Conservation (phyloP, 2,797 vertebrate genomes). For the Pyrocephalus nanus region DNA sequence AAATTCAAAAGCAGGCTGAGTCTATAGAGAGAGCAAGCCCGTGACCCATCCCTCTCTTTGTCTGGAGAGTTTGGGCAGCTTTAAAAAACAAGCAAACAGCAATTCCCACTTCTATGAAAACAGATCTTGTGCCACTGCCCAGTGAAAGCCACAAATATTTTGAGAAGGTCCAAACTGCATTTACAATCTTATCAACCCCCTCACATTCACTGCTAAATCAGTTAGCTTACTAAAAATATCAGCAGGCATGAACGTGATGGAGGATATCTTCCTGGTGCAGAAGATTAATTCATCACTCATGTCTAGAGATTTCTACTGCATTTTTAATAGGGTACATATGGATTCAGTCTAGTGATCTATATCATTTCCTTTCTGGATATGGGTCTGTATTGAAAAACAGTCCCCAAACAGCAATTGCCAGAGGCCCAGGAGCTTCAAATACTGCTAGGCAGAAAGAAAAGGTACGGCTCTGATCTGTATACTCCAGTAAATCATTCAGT, state of each 20-base stretch:
- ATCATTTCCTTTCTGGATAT: neutral
- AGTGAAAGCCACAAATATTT: neutral
- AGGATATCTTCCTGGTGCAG: neutral
- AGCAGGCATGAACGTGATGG: neutral
- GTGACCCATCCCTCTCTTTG: neutral
- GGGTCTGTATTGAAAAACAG: neutral
- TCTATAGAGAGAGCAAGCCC: neutral
- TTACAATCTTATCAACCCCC: neutral
- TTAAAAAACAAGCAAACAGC: neutral
- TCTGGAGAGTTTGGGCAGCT: neutral
- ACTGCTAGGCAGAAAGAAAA: neutral
- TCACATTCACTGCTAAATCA: neutral
- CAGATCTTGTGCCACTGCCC: neutral
- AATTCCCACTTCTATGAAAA: neutral
- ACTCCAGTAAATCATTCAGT: neutral
- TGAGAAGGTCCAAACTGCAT: neutral
- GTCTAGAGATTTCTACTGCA: neutral
- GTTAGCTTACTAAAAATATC: neutral
- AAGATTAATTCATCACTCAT: neutral
- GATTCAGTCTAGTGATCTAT: neutral
- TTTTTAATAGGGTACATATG: constrained; percentile 15
- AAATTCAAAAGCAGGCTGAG: neutral
- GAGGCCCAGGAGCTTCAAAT: neutral
- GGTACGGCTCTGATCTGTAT: neutral
- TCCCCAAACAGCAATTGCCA: neutral